Conservation (phyloP, 2,888 invertebrate species). For the Lamellibrachia columna region DNA sequence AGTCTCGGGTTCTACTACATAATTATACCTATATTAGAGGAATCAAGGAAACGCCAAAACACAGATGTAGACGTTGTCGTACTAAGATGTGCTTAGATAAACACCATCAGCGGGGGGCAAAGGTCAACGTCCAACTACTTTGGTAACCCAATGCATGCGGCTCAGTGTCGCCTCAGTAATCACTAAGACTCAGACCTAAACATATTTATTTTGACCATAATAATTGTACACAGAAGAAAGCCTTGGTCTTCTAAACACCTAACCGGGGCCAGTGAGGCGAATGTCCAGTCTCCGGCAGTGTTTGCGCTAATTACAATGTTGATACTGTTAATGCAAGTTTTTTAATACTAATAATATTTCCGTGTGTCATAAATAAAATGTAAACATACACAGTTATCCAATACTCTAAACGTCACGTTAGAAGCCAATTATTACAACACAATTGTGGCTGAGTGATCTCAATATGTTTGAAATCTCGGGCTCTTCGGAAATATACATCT, state of each 20-base stretch:
- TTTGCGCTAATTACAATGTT: background rate
- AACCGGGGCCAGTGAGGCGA: too few species aligned
- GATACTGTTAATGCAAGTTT: background rate
- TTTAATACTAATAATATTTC: background rate
- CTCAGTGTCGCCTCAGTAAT: background rate
- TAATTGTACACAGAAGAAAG: background rate
- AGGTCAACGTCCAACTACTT: background rate
- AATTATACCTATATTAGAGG: too few species aligned
- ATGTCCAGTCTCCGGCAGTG: too few species aligned
- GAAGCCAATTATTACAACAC: too few species aligned
- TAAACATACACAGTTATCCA: too few species aligned
- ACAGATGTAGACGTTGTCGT: constrained; percentile 20
- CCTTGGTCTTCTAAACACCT: background rate
- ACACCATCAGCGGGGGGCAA: background rate
- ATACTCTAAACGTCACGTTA: too few species aligned
- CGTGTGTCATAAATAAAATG: background rate
- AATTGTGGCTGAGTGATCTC: too few species aligned
- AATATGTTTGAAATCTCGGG: too few species aligned
- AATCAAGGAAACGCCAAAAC: background rate
- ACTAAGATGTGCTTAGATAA: background rate
- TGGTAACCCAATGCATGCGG: background rate
- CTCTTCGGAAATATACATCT: too few species aligned
- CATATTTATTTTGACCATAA: background rate
- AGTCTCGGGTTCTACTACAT: too few species aligned
- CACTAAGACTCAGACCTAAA: background rate